Evolutionary conservation across 2,888 invertebrate genomes (phyloP).

Genomic region (Agrotis exclamationis): DNA sequence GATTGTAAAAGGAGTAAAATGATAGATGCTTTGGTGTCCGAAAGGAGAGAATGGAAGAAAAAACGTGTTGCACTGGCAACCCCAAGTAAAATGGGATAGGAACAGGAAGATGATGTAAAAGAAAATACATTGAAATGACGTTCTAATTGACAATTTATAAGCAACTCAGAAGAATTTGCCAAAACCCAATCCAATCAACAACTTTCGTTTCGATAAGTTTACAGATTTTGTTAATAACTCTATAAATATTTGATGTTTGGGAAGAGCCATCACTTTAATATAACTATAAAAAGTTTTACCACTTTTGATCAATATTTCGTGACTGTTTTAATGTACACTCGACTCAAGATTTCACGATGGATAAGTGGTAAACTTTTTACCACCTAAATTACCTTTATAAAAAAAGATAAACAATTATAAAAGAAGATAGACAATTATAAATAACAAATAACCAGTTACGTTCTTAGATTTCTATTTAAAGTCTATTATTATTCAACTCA

Average conservation of each 20-base stretch:
- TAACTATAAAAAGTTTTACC: background rate
- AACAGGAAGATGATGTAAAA: too few relatives aligned
- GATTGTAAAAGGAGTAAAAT: too few relatives aligned
- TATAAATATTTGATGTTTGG: constrained; percentile 5
- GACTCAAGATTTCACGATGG: background rate
- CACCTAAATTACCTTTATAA: background rate
- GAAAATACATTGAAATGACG: too few relatives aligned
- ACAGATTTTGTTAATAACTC: constrained; percentile 19
- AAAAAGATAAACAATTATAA: background rate
- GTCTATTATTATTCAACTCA: too few relatives aligned
- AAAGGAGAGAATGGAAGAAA: too few relatives aligned
- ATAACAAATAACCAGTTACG: background rate
- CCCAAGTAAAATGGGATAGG: too few relatives aligned
- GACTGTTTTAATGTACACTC: constrained; percentile 8
- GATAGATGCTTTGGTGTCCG: too few relatives aligned
- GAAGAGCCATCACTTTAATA: constrained; percentile 10
- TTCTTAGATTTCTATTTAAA: background rate
- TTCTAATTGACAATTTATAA: too few relatives aligned
- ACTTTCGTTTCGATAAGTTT: constrained; percentile 15
- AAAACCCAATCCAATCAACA: constrained; percentile 19
- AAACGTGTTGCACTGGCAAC: too few relatives aligned
- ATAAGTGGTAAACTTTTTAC: constrained; percentile 23
- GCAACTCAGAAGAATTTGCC: background rate
- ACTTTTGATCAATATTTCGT: background rate
- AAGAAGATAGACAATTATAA: too few relatives aligned